Conservation (phyloP, 2,888 invertebrate genomes). For the Cheilosia pagana region DNA sequence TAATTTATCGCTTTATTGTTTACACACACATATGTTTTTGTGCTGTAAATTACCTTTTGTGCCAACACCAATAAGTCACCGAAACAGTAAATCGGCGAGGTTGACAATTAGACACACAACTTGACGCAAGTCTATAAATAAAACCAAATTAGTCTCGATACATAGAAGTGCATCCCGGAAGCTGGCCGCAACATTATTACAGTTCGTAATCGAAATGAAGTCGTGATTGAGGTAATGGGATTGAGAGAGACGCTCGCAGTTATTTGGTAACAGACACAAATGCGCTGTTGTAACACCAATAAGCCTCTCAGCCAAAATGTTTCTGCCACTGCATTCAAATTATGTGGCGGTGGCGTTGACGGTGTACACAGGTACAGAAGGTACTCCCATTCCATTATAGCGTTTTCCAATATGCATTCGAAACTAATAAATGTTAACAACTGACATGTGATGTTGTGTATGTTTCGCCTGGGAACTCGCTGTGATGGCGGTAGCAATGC, state of each 20-base stretch:
- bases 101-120: neutral
- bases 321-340: constrained; percentile 51
- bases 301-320: constrained; percentile 41
- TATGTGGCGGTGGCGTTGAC: constrained; percentile 33
- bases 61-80: constrained; percentile 21
- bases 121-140: constrained; percentile 51
- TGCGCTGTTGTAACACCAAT: neutral
- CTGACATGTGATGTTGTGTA: constrained; percentile 59
- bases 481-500: constrained; percentile 21
- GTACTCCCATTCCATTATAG: constrained; percentile 61
- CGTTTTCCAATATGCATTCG: constrained; percentile 55
- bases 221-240: constrained; percentile 72
- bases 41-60: constrained; percentile 23
- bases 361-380: constrained; percentile 16
- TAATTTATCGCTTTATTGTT: constrained; percentile 55
- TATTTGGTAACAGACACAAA: constrained; percentile 56
- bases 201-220: constrained; percentile 67
- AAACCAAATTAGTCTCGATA: constrained; percentile 53
- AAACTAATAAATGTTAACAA: constrained; percentile 67
- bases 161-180: constrained; percentile 62
- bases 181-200: constrained; percentile 22
- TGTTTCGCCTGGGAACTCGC: constrained; percentile 55
- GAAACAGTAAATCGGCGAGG: constrained; percentile 3
- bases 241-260: constrained; percentile 18
- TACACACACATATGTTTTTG: neutral